Percentiles rank a stretch among this genome's conserved stretches.
Evolutionary conservation across 2,888 invertebrate species (phyloP).

Genomic region (Pterostichus madidus): DNA sequence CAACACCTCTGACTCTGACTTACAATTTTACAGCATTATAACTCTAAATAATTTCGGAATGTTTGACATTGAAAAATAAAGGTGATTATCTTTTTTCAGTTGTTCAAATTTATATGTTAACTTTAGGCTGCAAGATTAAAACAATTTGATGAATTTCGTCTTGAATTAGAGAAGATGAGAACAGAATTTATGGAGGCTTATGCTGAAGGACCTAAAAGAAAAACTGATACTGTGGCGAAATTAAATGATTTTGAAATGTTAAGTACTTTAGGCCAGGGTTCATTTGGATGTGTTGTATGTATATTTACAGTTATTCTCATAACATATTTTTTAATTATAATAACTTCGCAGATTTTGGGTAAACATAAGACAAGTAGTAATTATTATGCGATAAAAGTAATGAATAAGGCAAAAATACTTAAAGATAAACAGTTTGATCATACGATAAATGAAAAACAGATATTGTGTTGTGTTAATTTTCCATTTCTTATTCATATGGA

Average conservation of each 20-base stretch:
- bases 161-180: conserved; percentile 34
- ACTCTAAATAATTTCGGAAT: too few relatives aligned
- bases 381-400: conserved; percentile 92
- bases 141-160: conserved; percentile 36
- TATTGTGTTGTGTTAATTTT: conserved; percentile 91
- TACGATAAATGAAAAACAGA: conserved; percentile 93
- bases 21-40: too few relatives aligned
- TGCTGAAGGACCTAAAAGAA: conserved; percentile 10
- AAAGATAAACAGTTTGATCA: conserved; percentile 94
- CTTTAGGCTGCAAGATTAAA: not conserved
- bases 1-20: too few relatives aligned
- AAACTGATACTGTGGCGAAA: not conserved
- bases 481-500: conserved; percentile 93
- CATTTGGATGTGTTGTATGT: conserved; percentile 89
- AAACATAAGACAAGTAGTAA: conserved; percentile 81
- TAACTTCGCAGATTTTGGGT: conserved; percentile 76
- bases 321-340: not conserved
- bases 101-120: not conserved
- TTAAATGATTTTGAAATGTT: conserved; percentile 85
- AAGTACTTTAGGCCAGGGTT: conserved; percentile 92
- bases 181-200: conserved; percentile 49
- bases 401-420: conserved; percentile 92
- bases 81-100: too few relatives aligned
- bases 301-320: conserved; percentile 67
- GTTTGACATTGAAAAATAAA: too few relatives aligned